phyloP scores from a whole-genome alignment of 2,888 invertebrate genomes.

The Drosophila mercatorum region DNA sequence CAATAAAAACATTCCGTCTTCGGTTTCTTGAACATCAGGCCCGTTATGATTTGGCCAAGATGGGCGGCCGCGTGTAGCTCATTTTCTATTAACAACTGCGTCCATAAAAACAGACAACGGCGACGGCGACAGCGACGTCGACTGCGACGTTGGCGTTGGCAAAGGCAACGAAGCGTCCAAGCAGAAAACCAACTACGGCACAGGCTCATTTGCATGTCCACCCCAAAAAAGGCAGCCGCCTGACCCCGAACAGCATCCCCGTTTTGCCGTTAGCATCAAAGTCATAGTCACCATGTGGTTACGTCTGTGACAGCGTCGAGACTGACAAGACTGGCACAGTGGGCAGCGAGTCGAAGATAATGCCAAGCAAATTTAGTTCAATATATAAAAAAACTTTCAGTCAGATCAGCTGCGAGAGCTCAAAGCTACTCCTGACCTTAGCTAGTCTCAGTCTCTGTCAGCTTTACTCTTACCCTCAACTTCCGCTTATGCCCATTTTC shows the following conservation, averaged over 20 bases:
- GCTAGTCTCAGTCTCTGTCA: background rate
- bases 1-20: constrained; percentile 81
- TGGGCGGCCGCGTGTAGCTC: constrained; percentile 72
- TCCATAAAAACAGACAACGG: constrained; percentile 70
- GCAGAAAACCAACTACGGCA: constrained; percentile 80
- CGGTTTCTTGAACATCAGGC: constrained; percentile 53
- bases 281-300: constrained; percentile 75
- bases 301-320: constrained; percentile 74
- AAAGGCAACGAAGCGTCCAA: constrained; percentile 77
- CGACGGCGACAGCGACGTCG: background rate
- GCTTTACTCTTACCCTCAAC: background rate
- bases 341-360: constrained; percentile 5
- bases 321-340: constrained; percentile 60
- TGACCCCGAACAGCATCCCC: constrained; percentile 36
- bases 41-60: constrained; percentile 75
- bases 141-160: constrained; percentile 37
- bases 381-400: no score
- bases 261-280: constrained; percentile 50
- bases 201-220: constrained; percentile 79
- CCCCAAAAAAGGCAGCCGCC: constrained; percentile 38
- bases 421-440: background rate
- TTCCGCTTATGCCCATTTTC: background rate
- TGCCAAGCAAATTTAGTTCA: no score
- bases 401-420: background rate
- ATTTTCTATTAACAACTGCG: constrained; percentile 82